These are phyloP conservation scores for Ciconia nigra DNA, from an alignment of 2,797 vertebrate genomes.

Conservation along the genomic window DNA sequence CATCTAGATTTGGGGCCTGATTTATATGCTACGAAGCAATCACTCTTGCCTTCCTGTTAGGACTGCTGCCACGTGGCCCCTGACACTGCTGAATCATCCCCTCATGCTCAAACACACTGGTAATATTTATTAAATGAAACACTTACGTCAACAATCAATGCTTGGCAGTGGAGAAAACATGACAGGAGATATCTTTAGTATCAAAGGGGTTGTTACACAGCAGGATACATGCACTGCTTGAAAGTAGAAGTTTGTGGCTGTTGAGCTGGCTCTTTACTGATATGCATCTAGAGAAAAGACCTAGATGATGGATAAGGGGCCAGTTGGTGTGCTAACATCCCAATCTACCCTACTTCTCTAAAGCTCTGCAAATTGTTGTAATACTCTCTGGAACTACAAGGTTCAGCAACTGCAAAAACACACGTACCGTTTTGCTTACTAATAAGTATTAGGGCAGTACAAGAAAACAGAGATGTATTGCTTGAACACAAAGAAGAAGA, in stretches of 20 bases:
- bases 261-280: background rate
- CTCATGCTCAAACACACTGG: background rate
- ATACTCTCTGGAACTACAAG: background rate
- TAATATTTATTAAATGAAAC: constrained; percentile 42
- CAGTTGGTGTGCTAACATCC: background rate
- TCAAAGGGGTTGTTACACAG: constrained; percentile 15
- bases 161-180: constrained; percentile 8
- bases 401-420: background rate
- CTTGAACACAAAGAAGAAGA: background rate
- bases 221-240: background rate
- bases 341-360: background rate
- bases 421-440: background rate
- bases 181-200: constrained; percentile 11
- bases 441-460: background rate
- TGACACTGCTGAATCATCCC: constrained; percentile 28
- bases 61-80: background rate
- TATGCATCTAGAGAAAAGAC: background rate
- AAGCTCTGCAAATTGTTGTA: background rate
- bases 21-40: background rate
- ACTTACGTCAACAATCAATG: constrained; percentile 27
- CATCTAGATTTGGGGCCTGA: background rate
- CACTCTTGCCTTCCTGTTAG: background rate
- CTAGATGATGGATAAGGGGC: background rate
- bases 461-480: background rate
- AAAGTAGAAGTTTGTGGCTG: background rate